Evolutionary conservation across 2,113 vertebrate species (phyloP), one percentile per base, ranked within the genome.

Genomic region (Daubentonia madagascariensis): DNA sequence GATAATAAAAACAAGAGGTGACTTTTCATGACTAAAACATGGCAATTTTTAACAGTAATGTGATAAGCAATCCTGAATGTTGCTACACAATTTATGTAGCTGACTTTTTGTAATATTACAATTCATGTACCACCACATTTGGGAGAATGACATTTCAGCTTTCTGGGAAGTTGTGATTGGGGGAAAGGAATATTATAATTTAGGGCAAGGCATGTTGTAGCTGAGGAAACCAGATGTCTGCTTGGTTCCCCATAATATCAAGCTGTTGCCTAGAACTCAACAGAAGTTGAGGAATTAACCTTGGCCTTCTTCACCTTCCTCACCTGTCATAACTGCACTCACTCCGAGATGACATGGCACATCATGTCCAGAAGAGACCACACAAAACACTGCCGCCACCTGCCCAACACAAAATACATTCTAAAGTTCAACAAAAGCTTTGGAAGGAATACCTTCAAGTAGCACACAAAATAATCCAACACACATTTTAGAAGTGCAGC

Each of bases 291-390:
- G 61, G 50, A 73, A 22, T 18, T 50, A 57, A 50, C 11, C 40
- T 4, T 30, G 65, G 35, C 22, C 48, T 89, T 83, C 65, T 70
- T 52, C 54, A 4, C 9, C 2, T 22, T 16, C 48, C 8, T 52
- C 28, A 4, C 12, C 35, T 23, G 54, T 14, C 48, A 65, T 37
- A 79, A 78, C 78, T 35, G 8, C 10, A 12, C 35, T 43, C 35
- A 13, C 37, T 20, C 57, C 37, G 7, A 30, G 37, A 5, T 12
- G 59, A 70, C 4, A 12, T 0, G 4, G 5, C 7, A 18, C 17
- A 9, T 32, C 28, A 10, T 9, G 20, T 50, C 48, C 32, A 67
- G 43, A 75, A 45, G 35, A 68, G 57, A 90, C 37, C 28, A 52
- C 48, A 65, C 23, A 68, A 65, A 52, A 68, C 2, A 32, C 68